phyloP scores from a whole-genome alignment of 1,140 invertebrate genomes.

The Hycleus phaleratus region DNA sequence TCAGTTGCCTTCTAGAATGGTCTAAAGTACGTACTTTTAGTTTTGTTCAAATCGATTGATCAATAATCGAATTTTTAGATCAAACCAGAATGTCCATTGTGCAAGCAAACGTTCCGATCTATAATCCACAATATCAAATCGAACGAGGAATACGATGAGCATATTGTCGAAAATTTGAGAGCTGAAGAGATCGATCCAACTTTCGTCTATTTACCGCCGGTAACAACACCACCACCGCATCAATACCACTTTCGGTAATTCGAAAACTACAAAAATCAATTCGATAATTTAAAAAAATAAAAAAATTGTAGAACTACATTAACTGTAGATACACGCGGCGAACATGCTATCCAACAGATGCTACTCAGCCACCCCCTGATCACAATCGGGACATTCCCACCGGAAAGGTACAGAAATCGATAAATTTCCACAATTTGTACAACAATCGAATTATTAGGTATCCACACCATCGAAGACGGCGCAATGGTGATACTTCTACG shows the following conservation, averaged over 20 bases:
- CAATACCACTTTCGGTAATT: slow-evolving; percentile 38
- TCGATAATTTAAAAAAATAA: not conserved
- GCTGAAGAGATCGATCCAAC: slow-evolving; percentile 24
- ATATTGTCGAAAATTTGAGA: slow-evolving; percentile 40
- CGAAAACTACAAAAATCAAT: not conserved
- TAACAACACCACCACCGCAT: slow-evolving; percentile 27
- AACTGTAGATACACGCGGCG: slow-evolving; percentile 47
- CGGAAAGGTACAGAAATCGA: slow-evolving; percentile 12
- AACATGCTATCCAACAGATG: slow-evolving; percentile 48
- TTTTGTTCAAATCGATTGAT: not conserved
- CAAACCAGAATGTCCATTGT: slow-evolving; percentile 88
- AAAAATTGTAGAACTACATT: slow-evolving; percentile 46
- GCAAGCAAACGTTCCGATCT: slow-evolving; percentile 82
- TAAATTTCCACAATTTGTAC: no score
- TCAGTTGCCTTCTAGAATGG: slow-evolving; percentile 87
- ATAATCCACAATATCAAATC: slow-evolving; percentile 89
- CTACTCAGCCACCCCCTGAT: slow-evolving; percentile 44
- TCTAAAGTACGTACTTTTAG: slow-evolving; percentile 60
- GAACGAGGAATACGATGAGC: slow-evolving; percentile 81
- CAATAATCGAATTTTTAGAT: slow-evolving; percentile 46
- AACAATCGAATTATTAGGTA: not conserved
- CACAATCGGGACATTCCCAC: slow-evolving; percentile 22
- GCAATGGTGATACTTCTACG: slow-evolving; percentile 27
- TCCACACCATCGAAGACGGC: slow-evolving; percentile 18
- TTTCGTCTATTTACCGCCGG: slow-evolving; percentile 27